Percentiles rank a stretch among this genome's conserved stretches.
Evolutionary conservation across 1,140 invertebrate genomes (phyloP).

Genomic region (Drosophila rhopaloa): DNA sequence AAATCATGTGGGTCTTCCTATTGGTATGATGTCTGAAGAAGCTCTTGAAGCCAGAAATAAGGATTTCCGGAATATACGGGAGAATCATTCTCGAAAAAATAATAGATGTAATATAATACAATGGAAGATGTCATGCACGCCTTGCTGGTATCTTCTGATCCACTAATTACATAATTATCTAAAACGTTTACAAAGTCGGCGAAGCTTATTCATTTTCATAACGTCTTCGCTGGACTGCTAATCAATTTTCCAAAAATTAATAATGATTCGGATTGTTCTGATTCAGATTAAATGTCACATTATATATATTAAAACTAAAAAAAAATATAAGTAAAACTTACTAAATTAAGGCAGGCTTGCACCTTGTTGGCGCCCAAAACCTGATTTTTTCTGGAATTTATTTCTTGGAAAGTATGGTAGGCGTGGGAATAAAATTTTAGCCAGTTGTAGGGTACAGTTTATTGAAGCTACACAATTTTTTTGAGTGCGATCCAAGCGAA

Average conservation of each 20-base stretch:
- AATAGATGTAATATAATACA: slow-evolving; percentile 9
- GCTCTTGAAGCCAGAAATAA: slow-evolving; percentile 9
- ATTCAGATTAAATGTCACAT: not conserved
- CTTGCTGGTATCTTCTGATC: too few relatives aligned
- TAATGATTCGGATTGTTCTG: not conserved
- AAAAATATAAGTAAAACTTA: not conserved
- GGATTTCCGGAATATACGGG: slow-evolving; percentile 4
- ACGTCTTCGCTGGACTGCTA: not conserved
- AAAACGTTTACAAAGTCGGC: too few relatives aligned
- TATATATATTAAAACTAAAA: not conserved
- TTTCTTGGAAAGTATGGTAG: too few relatives aligned
- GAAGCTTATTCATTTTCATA: not conserved
- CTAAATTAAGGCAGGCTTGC: too few relatives aligned
- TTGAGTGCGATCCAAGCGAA: too few relatives aligned
- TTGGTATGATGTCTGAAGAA: slow-evolving; percentile 9
- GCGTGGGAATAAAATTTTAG: too few relatives aligned
- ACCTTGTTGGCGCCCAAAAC: too few relatives aligned
- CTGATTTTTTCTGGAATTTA: too few relatives aligned
- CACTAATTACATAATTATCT: too few relatives aligned
- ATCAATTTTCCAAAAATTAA: not conserved
- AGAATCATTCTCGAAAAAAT: slow-evolving; percentile 9
- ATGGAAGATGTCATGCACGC: slow-evolving; percentile 11
- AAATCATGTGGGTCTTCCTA: slow-evolving; percentile 8
- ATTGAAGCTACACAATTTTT: too few relatives aligned
- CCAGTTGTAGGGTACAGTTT: too few relatives aligned